These are phyloP conservation scores for Ectobius pallidus DNA, from an alignment of 2,888 invertebrate genomes.

Conservation along the genomic window DNA sequence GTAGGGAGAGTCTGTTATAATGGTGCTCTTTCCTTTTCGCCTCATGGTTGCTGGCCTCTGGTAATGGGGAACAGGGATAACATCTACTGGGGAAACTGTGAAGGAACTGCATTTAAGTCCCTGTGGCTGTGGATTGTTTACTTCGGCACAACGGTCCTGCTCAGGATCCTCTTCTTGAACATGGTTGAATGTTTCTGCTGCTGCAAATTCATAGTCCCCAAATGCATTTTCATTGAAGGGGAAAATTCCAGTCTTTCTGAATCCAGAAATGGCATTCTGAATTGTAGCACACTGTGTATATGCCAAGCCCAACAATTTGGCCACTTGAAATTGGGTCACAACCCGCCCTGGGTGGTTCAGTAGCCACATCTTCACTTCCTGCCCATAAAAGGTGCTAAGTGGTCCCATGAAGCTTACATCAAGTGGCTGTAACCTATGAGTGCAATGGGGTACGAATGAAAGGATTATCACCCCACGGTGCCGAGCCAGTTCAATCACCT, in stretches of 20 bases:
- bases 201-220: background rate
- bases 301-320: slow-evolving; percentile 43
- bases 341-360: slow-evolving; percentile 33
- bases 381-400: slow-evolving; percentile 44
- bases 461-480: background rate
- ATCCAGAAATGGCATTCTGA: slow-evolving; percentile 40
- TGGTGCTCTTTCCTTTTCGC: background rate
- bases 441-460: background rate
- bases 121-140: background rate
- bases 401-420: slow-evolving; percentile 46
- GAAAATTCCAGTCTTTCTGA: slow-evolving; percentile 43
- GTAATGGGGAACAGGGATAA: background rate
- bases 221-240: too few species aligned
- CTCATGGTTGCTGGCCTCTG: background rate
- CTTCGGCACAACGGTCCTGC: background rate
- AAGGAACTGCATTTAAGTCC: background rate
- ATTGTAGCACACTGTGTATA: slow-evolving; percentile 43
- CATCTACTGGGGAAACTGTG: background rate
- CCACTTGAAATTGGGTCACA: slow-evolving; percentile 42
- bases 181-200: background rate
- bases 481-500: background rate
- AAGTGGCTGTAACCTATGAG: slow-evolving; percentile 1
- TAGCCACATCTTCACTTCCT: slow-evolving; percentile 43
- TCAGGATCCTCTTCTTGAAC: background rate
- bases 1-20: background rate